Conservation (phyloP, 2,113 vertebrate genomes). For the Cyprinus carpio region DNA sequence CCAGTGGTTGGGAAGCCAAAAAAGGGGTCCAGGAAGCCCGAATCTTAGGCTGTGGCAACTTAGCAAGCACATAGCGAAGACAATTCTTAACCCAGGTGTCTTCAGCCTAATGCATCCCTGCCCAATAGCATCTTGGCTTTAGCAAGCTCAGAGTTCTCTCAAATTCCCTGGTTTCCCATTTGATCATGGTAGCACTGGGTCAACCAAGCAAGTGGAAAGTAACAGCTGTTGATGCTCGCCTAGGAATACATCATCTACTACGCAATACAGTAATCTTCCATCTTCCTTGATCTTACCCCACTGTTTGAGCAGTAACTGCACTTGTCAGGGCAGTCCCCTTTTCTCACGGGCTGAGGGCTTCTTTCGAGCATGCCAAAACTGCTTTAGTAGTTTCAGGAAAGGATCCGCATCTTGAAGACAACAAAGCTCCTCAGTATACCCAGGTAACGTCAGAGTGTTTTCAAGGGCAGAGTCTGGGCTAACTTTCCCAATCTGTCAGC, state of each 20-base stretch:
- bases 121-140: conserved; percentile 14
- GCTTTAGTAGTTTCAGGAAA: too few relatives aligned
- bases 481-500: too few relatives aligned
- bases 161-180: conserved; percentile 38
- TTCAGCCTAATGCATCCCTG: neutral
- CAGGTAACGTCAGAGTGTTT: too few relatives aligned
- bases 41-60: conserved; percentile 12
- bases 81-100: neutral
- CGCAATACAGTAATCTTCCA: neutral
- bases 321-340: neutral
- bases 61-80: neutral
- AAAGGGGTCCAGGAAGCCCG: neutral
- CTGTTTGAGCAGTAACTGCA: neutral
- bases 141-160: neutral
- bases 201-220: too few relatives aligned
- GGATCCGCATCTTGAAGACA: too few relatives aligned
- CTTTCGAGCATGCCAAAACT: neutral
- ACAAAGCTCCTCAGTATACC: too few relatives aligned
- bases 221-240: too few relatives aligned
- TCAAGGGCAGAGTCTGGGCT: too few relatives aligned
- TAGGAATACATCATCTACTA: neutral
- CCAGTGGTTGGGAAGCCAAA: too few relatives aligned
- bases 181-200: neutral
- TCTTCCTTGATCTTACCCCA: neutral
- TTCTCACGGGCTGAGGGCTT: neutral